Evolutionary conservation across 2,113 vertebrate species (phyloP).

Genomic region (Sinosuthora webbiana): DNA sequence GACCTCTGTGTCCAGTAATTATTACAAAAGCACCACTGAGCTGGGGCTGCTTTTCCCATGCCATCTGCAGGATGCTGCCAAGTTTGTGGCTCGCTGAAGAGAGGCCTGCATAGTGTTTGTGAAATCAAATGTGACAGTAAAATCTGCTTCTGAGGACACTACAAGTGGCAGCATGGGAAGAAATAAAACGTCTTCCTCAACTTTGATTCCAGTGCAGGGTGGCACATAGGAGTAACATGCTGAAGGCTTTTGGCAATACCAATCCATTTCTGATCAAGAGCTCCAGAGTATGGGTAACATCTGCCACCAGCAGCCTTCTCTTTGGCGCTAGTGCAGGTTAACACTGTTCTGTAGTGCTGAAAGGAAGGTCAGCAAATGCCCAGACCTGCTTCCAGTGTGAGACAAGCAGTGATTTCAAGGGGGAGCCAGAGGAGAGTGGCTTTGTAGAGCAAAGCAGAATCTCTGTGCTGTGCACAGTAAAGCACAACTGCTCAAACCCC

Average conservation of each 20-base stretch:
- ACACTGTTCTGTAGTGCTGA: not conserved
- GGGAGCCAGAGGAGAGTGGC: not conserved
- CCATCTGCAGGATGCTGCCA: not conserved
- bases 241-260: not conserved
- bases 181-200: not conserved
- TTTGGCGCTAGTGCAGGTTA: not conserved
- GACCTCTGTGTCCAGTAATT: not conserved
- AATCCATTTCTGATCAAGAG: not conserved
- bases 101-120: slow-evolving; percentile 29
- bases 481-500: not conserved
- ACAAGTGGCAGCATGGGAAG: not conserved
- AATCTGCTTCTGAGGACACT: slow-evolving; percentile 9
- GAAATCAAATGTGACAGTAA: slow-evolving; percentile 40
- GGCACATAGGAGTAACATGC: not conserved
- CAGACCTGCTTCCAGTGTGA: not conserved
- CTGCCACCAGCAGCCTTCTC: not conserved
- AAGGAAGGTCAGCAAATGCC: not conserved
- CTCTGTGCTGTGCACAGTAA: not conserved
- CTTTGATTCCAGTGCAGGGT: not conserved
- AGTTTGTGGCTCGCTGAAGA: not conserved
- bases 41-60: not conserved
- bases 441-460: not conserved
- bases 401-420: not conserved
- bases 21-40: slow-evolving; percentile 19
- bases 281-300: not conserved